A percentile compares a stretch with the other conserved stretches of the same genome.
Conservation (phyloP, 2,113 vertebrate species). For the Hystrix brachyura region DNA sequence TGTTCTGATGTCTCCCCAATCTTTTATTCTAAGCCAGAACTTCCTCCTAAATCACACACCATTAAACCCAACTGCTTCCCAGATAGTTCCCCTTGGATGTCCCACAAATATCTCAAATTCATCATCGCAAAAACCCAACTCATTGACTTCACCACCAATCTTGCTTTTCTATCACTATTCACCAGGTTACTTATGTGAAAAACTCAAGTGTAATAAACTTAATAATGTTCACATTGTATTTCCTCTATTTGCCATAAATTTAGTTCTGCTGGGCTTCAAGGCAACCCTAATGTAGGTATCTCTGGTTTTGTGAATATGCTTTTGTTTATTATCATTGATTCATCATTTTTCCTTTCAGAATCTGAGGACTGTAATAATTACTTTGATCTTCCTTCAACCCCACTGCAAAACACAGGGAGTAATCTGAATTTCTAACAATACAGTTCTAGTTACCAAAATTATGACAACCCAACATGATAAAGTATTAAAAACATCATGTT, state of each 20-base stretch:
- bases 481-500: constrained; percentile 43
- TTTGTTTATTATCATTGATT: constrained; percentile 16
- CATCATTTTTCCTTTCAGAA: constrained; percentile 25
- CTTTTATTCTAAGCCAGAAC: constrained; percentile 47
- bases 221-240: not conserved
- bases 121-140: constrained; percentile 23
- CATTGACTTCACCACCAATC: not conserved
- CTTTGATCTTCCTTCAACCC: not conserved
- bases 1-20: constrained; percentile 7
- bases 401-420: constrained; percentile 11
- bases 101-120: constrained; percentile 33
- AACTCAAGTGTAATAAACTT: not conserved
- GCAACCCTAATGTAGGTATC: constrained; percentile 12
- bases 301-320: constrained; percentile 16
- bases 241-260: constrained; percentile 46
- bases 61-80: constrained; percentile 24
- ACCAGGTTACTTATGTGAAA: not conserved
- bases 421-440: constrained; percentile 55
- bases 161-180: not conserved
- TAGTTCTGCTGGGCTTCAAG: not conserved
- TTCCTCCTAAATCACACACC: constrained; percentile 23
- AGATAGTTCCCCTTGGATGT: not conserved
- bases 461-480: not conserved
- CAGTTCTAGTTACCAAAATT: constrained; percentile 9
- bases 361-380: constrained; percentile 25